These are phyloP conservation scores for Chironomus striatipennis DNA, from an alignment of 1,140 invertebrate species.

Conservation along the genomic window DNA sequence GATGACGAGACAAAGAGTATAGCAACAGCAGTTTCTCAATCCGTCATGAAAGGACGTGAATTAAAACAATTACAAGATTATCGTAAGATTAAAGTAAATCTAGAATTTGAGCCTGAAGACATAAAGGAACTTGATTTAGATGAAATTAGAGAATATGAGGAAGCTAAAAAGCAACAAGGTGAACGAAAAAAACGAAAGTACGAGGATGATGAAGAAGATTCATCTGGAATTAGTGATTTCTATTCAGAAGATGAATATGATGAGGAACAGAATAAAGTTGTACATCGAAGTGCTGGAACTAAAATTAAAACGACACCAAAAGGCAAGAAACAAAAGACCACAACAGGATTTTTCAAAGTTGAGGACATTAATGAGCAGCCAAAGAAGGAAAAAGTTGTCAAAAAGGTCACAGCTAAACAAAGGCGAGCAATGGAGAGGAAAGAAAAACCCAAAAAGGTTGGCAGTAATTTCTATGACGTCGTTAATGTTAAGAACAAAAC, in stretches of 20 bases:
- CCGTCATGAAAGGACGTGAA: constrained; percentile 36
- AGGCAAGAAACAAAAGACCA: constrained; percentile 37
- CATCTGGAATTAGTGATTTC: constrained; percentile 49
- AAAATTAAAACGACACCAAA: constrained; percentile 38
- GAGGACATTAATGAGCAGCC: constrained; percentile 38
- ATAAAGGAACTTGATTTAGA: constrained; percentile 49
- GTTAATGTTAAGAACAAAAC: constrained; percentile 86
- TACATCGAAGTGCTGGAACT: constrained; percentile 42
- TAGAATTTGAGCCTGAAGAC: constrained; percentile 61
- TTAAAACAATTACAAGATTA: constrained; percentile 60
- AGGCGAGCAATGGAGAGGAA: constrained; percentile 63
- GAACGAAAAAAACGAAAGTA: constrained; percentile 35
- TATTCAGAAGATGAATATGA: constrained; percentile 51
- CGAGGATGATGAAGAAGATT: constrained; percentile 38
- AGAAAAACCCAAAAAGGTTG: constrained; percentile 75
- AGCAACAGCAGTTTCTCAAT: constrained; percentile 36
- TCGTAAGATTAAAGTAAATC: constrained; percentile 65
- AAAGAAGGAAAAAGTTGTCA: constrained; percentile 30
- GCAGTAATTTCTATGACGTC: constrained; percentile 87
- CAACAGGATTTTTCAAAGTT: constrained; percentile 53
- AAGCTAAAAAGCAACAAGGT: constrained; percentile 42
- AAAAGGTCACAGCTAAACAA: constrained; percentile 65
- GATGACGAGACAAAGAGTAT: constrained; percentile 34
- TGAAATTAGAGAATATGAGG: constrained; percentile 45
- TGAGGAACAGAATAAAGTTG: constrained; percentile 36